A percentile compares a stretch with the other conserved stretches of the same genome.
phyloP scores from a whole-genome alignment of 2,797 vertebrate species.

The Tenualosa thibaudeaui region DNA sequence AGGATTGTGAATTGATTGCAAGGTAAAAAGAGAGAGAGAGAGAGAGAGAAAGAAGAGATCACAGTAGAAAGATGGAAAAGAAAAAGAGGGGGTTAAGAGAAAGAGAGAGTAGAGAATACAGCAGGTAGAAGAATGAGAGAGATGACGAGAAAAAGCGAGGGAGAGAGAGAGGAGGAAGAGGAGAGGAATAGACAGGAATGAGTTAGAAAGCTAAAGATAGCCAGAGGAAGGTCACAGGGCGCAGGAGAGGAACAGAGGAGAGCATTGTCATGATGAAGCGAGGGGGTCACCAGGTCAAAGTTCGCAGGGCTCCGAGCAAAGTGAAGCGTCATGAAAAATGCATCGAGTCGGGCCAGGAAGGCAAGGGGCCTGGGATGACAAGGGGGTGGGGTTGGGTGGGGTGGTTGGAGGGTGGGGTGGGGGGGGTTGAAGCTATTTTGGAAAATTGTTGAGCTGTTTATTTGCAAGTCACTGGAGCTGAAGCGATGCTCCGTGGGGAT shows the following conservation, averaged over 20 bases:
- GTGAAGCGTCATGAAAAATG: constrained; percentile 73
- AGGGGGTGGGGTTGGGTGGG: constrained; percentile 54
- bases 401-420: background rate
- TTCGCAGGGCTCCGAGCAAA: constrained; percentile 63
- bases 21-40: constrained; percentile 11
- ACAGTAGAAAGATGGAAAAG: background rate
- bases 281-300: constrained; percentile 69
- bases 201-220: constrained; percentile 9
- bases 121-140: no score
- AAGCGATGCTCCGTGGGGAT: constrained; percentile 99
- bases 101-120: background rate
- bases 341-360: constrained; percentile 62
- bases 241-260: background rate
- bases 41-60: background rate
- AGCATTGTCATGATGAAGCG: constrained; percentile 22
- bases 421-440: constrained; percentile 78
- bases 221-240: background rate
- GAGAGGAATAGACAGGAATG: background rate
- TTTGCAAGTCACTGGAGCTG: constrained; percentile 98
- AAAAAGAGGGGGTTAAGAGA: background rate
- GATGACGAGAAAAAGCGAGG: constrained; percentile 8
- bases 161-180: constrained; percentile 3
- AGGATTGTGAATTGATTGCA: constrained; percentile 40
- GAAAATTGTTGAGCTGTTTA: constrained; percentile 92
- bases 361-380: background rate